Evolutionary conservation across 2,113 vertebrate genomes (phyloP), one percentile per base, ranked within the genome.

Genomic region (Neomonachus schauinslandi): DNA sequence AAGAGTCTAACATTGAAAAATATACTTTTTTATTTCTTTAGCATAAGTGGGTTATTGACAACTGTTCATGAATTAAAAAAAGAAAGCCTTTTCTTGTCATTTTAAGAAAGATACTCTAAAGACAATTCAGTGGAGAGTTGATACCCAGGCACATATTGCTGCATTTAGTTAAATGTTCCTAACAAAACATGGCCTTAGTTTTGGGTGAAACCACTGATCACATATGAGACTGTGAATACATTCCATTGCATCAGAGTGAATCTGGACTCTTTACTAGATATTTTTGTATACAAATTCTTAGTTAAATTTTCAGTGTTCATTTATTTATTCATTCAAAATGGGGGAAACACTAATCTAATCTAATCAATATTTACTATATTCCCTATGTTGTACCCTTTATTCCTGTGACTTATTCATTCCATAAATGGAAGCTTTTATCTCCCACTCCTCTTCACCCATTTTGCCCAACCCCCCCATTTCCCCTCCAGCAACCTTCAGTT

Each of bases 1-100:
- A 90, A 82, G 19, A 72, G 24, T 71, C 15, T 42, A 55, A 12
- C 2, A n/a, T 26, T 63, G 51, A 76, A 95, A 92, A 94, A 59
- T 84, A 46, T 15, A 57, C 42, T 74, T 86, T 96, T 96, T 83
- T n/a, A 91, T 94, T 61, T 88, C 5, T 49, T 95, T 76, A 69
- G 63, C 18, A n/a, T 92, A 92, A 59, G 42, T 81, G 39, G 7
- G 14, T 79, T 95, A 92, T 84, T 79, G 79, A 80, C 21, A 94
- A 49, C 16, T 3, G 31, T 42, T 87, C 22, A 91, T 46, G 55
- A 91, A 95, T 85, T 31, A 82, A 71, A 85, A 57, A 49, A 8
- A n/a, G 19, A 76, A 82, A 36, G 76, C 3, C 6, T 93, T 94
- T 91, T 24, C 15, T 69, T 72, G 39, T 84, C 16, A 65, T 82